These are phyloP conservation scores for Phylloscopus whistleri DNA, from an alignment of 2,113 vertebrate species.

Conservation along the genomic window DNA sequence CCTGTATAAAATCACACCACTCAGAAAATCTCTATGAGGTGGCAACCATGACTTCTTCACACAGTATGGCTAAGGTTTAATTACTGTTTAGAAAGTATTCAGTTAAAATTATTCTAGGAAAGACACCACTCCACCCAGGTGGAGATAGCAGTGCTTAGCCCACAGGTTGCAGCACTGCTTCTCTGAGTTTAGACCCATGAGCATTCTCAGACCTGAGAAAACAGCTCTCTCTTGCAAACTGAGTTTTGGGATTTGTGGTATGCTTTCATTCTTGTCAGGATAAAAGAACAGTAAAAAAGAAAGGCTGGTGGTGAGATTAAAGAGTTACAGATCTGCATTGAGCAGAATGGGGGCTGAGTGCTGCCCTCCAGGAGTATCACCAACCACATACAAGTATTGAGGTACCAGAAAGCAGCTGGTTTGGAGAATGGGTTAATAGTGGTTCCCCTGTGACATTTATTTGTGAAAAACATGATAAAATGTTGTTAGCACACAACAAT, in stretches of 20 bases:
- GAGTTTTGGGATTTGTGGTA: not conserved
- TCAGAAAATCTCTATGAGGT: not conserved
- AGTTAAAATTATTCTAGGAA: not conserved
- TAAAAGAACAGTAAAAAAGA: not conserved
- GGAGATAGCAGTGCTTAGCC: not conserved
- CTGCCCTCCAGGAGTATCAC: not conserved
- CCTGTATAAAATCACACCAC: not conserved
- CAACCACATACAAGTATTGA: not conserved
- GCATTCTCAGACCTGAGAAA: not conserved
- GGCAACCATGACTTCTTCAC: not conserved
- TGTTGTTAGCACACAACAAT: not conserved
- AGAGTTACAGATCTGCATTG: not conserved
- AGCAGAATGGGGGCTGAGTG: not conserved
- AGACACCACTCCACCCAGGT: not conserved
- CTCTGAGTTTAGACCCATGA: not conserved
- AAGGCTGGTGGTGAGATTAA: not conserved
- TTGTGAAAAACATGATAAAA: not conserved
- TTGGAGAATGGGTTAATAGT: not conserved
- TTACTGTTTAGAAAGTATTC: not conserved
- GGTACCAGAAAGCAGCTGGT: not conserved
- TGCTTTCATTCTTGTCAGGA: not conserved
- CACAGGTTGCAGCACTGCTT: rapidly evolving
- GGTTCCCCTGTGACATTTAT: not conserved
- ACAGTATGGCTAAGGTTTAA: not conserved
- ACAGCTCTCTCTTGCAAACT: not conserved